Evolutionary conservation across 2,113 vertebrate species (phyloP), one percentile per base, ranked within the genome.

Genomic region (Scomber colias): DNA sequence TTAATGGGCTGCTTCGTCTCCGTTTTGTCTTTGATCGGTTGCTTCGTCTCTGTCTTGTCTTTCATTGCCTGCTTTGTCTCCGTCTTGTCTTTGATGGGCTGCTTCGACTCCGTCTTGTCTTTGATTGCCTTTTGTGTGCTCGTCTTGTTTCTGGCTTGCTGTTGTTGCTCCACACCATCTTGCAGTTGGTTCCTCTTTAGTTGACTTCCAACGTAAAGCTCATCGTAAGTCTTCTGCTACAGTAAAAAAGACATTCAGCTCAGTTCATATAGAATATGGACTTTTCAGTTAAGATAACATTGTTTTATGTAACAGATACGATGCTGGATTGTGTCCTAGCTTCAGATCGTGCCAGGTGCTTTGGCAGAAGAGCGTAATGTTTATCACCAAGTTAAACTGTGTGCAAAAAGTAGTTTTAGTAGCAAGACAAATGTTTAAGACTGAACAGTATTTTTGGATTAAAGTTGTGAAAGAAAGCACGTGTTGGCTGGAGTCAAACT

Each of bases 181-280:
- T 81, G 77, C 35, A 85, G 75, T 24, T 82, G 85, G 57, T 70
- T 88, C 40, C 82, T 90, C 79, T 90, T 92, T 15, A 59, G 27
- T 61, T 94, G 93, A 64, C 92, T 93, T 50, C 35, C 35, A 9
- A 40, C 35, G 35, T 40, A 40, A 40, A 9, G 7, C 35, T 40
- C 35, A 7, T 96, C 95, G 0, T 95, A 92, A 86, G 95, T 95
- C 48, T 93, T 93, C 95, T 95, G 83, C 51, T 78, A 80, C 3
- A 62, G 5, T 31, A 71, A 60, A 45, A 56, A 11, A 6, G 74
- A 9, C 10, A 40, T 60, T 19, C 51, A 0, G 50, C 60, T 1
- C 15, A 3, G 3, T 53, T 75, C 5, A n/a, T 3, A 19, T 57
- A 54, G 5, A 54, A 17, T 21, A 19, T 17, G 5, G 4, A 13